Evolutionary conservation across 1,140 invertebrate species (phyloP), one percentile per base, ranked within the genome.

Genomic region (Elysia chlorotica): DNA sequence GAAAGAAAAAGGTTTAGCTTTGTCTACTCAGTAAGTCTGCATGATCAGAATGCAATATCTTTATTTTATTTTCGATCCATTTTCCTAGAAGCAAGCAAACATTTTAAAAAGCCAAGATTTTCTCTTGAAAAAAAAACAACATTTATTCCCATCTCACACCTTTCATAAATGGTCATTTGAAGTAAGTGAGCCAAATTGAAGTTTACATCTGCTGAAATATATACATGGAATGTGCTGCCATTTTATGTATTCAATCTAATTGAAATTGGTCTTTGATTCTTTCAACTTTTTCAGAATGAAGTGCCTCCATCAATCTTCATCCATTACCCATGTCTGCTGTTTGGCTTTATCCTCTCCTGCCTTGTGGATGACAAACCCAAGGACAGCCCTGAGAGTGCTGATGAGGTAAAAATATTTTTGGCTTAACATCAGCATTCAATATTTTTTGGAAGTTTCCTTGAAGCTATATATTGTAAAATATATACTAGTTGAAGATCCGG

Each of bases 261-360:
- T 48, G 10, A 14, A 48, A 48, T n/a, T 48, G 41, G 41, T n/a
- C n/a, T n/a, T 48, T 48, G 10, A 48, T 48, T 48, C n/a, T 14
- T 48, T 48, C 10, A n/a, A n/a, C 65, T 66, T 38, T 66, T 17
- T 2, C 59, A 71, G 69, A 59, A 54, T 3, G 21, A 71, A 0
- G 23, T 63, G 19, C 54, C 69, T 28, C 57, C 69, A 30, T 71
- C 57, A 28, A 17, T 62, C 21, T 71, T 71, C 38, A 33, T 71
- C 10, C 69, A 38, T 14, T 71, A 71, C 33, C 57, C 59, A 6
- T 63, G 57, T 21, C 19, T 71, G 14, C 28, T 71, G 69, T 71
- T 71, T 71, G 69, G 36, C 37, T 62, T 37, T 28, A 71, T 71
- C 6, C 38, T 71, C 21, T 62, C 56, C 23, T 30, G 41, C 0